phyloP scores from a whole-genome alignment of 2,113 vertebrate genomes.

The Protobothrops mucrosquamatus region DNA sequence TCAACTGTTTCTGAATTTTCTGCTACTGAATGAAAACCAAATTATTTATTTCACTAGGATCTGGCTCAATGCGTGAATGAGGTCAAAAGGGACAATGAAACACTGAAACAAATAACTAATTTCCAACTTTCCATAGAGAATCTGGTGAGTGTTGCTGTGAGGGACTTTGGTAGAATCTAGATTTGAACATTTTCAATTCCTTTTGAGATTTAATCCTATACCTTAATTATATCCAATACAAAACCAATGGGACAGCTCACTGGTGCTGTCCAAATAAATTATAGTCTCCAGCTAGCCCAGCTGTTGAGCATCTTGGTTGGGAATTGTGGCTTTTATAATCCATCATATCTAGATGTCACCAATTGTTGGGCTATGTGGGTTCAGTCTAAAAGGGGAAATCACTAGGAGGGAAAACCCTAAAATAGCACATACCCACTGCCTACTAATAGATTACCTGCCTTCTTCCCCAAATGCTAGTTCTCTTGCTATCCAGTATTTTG shows the following conservation, averaged over 20 bases:
- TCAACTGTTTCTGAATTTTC: not conserved
- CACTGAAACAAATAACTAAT: constrained; percentile 84
- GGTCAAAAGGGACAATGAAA: constrained; percentile 90
- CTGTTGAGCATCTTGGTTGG: not conserved
- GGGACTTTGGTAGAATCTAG: not conserved
- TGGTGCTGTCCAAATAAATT: not conserved
- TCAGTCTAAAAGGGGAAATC: not conserved
- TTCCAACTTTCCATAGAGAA: constrained; percentile 90
- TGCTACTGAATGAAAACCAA: not conserved
- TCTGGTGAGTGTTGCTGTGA: constrained; percentile 61
- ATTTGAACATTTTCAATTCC: not conserved
- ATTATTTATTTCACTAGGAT: constrained; percentile 67
- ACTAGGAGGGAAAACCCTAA: not conserved
- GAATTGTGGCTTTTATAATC: not conserved
- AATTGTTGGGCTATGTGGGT: not conserved
- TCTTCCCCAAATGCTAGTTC: not conserved
- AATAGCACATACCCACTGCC: not conserved
- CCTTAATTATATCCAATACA: not conserved
- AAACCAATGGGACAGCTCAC: not conserved
- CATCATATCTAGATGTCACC: not conserved
- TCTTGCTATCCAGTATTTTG: not conserved
- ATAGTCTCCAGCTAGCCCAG: not conserved
- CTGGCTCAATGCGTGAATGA: constrained; percentile 89
- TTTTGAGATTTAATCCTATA: not conserved
- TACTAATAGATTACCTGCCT: not conserved